These are phyloP conservation scores for Epirrita christyi DNA, from an alignment of 2,888 invertebrate genomes.

Conservation along the genomic window DNA sequence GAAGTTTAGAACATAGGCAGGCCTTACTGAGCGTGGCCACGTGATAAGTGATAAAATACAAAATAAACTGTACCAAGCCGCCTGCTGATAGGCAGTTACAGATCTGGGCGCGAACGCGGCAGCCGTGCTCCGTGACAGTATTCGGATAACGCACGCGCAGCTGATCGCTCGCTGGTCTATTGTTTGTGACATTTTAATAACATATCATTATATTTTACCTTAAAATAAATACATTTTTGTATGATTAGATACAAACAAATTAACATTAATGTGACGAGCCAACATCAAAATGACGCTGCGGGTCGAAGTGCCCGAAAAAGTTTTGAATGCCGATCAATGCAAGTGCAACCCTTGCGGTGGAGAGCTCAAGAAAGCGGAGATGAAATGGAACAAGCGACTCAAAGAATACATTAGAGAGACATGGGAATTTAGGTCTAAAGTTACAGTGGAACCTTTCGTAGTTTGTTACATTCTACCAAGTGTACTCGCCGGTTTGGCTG, in stretches of 20 bases:
- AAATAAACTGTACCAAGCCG: slow-evolving; percentile 72
- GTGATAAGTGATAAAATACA: slow-evolving; percentile 78
- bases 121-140: slow-evolving; percentile 55
- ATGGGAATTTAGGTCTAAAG: slow-evolving; percentile 72
- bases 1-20: background rate
- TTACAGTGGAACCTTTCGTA: slow-evolving; percentile 88
- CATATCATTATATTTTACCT: background rate
- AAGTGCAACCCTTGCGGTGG: slow-evolving; percentile 64
- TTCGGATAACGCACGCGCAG: slow-evolving; percentile 62
- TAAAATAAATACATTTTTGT: slow-evolving; percentile 9
- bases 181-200: slow-evolving; percentile 8
- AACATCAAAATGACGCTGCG: slow-evolving; percentile 77
- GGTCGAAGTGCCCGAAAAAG: slow-evolving; percentile 79
- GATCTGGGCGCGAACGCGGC: slow-evolving; percentile 58
- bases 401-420: slow-evolving; percentile 70
- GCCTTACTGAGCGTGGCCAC: slow-evolving; percentile 45
- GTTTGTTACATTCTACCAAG: slow-evolving; percentile 87
- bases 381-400: slow-evolving; percentile 64
- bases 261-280: slow-evolving; percentile 60
- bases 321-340: slow-evolving; percentile 67
- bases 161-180: slow-evolving; percentile 41
- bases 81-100: slow-evolving; percentile 75
- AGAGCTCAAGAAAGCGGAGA: slow-evolving; percentile 64
- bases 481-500: slow-evolving; percentile 86
- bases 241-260: slow-evolving; percentile 56